Conservation (phyloP, 2,113 vertebrate genomes). For the Tursiops truncatus region DNA sequence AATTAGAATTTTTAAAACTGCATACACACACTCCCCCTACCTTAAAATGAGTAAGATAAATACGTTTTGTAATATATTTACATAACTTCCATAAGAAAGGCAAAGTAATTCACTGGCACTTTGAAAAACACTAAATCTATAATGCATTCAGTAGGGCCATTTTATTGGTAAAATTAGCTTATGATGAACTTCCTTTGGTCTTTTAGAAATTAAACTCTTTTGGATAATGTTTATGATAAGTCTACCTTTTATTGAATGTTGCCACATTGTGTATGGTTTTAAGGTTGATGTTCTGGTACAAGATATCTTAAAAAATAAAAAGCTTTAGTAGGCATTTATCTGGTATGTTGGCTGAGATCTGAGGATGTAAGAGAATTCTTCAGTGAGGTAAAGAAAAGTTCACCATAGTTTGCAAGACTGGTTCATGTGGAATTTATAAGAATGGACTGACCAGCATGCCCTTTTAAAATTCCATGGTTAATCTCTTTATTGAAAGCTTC, state of each 20-base stretch:
- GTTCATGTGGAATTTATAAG: constrained; percentile 68
- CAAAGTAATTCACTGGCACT: background rate
- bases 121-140: background rate
- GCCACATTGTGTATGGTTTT: background rate
- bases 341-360: constrained; percentile 47
- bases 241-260: background rate
- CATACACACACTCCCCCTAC: fast-evolving
- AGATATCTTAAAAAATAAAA: constrained; percentile 20
- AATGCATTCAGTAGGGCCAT: background rate
- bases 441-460: constrained; percentile 61
- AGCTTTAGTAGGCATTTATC: background rate
- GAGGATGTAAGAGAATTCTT: constrained; percentile 49
- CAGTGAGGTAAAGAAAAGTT: constrained; percentile 67
- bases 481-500: constrained; percentile 74
- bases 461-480: constrained; percentile 67
- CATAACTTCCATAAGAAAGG: background rate
- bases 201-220: background rate
- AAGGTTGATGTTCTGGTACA: background rate
- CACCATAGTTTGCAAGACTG: constrained; percentile 45
- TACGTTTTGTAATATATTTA: background rate
- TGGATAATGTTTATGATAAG: background rate
- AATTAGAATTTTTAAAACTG: background rate
- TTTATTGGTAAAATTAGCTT: background rate
- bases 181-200: background rate
- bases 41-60: background rate